Evolutionary conservation across 2,113 vertebrate species (phyloP).

Genomic region (Elanoides forficatus): DNA sequence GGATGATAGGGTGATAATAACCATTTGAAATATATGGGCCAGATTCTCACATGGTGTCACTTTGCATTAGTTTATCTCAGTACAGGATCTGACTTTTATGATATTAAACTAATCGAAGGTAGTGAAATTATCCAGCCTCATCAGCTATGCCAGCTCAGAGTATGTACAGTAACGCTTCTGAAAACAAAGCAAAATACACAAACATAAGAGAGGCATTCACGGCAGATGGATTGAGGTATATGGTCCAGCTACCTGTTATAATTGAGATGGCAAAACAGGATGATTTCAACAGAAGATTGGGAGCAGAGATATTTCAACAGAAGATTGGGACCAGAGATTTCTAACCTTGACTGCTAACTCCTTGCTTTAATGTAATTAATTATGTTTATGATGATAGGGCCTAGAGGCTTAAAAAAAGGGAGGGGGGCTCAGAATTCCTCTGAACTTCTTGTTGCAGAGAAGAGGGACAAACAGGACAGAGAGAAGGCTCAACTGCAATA

Average conservation of each 20-base stretch:
- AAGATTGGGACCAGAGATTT: background rate
- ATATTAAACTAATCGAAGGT: background rate
- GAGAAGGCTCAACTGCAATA: background rate
- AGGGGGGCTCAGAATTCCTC: background rate
- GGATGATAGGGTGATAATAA: background rate
- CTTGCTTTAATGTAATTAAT: background rate
- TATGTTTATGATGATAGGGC: background rate
- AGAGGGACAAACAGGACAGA: background rate
- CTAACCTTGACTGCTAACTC: background rate
- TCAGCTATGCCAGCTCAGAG: background rate
- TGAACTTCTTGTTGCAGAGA: background rate
- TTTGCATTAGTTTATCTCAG: background rate
- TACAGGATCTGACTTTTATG: background rate
- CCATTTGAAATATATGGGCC: background rate
- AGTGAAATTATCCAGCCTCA: background rate
- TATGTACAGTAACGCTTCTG: background rate
- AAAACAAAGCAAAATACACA: background rate
- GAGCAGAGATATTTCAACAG: background rate
- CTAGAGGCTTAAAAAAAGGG: background rate
- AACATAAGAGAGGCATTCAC: background rate
- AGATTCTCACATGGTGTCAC: background rate
- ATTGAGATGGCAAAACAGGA: background rate
- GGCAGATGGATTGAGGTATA: background rate
- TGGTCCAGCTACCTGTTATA: background rate
- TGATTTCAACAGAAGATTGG: background rate